These are phyloP conservation scores for Proisotoma minuta DNA, from an alignment of 2,888 invertebrate genomes.

Conservation along the genomic window DNA sequence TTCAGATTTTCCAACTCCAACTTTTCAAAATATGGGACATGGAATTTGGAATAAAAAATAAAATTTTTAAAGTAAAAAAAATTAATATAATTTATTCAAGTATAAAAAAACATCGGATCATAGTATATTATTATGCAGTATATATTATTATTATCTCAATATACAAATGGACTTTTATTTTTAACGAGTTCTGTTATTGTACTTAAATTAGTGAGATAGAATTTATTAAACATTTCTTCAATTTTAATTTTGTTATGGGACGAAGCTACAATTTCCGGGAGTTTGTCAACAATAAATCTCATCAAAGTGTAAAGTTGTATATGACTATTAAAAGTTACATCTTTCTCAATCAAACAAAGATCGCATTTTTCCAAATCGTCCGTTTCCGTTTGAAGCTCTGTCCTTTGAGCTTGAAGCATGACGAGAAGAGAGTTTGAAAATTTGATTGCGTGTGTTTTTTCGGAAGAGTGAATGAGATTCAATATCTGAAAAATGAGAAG, in stretches of 20 bases:
- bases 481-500: neutral
- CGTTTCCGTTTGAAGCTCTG: neutral
- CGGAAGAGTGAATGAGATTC: neutral
- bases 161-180: neutral
- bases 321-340: neutral
- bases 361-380: neutral
- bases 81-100: too few species aligned
- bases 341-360: neutral
- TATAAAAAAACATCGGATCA: too few species aligned
- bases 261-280: neutral
- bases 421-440: neutral
- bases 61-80: too few species aligned
- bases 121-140: too few species aligned
- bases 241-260: neutral
- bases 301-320: neutral
- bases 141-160: neutral
- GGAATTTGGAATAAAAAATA: neutral
- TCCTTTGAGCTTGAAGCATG: neutral
- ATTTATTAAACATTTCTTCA: neutral
- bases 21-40: constrained; percentile 3
- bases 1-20: neutral
- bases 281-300: neutral
- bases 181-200: neutral
- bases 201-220: neutral
- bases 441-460: neutral